phyloP scores from a whole-genome alignment of 2,113 vertebrate genomes.

The Condylura cristata region DNA sequence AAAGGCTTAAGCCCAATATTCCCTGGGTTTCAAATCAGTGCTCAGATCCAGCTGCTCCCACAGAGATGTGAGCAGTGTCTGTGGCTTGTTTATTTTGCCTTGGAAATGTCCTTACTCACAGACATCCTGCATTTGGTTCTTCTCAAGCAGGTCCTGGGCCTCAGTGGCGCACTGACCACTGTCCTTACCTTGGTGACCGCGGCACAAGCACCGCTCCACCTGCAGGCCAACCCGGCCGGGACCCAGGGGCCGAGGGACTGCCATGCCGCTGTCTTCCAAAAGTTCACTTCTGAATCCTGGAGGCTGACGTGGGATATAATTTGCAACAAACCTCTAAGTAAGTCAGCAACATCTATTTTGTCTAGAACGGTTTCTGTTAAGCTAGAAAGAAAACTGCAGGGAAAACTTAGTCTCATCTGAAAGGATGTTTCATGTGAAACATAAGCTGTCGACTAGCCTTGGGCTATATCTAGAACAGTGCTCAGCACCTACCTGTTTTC shows the following conservation, averaged over 20 bases:
- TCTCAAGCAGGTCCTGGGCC: constrained; percentile 87
- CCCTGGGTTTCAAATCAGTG: background rate
- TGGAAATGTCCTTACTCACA: background rate
- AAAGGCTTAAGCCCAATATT: background rate
- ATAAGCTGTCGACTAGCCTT: background rate
- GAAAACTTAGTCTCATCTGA: constrained; percentile 65
- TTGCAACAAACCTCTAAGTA: constrained; percentile 80
- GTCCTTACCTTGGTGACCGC: constrained; percentile 83
- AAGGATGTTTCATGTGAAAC: constrained; percentile 56
- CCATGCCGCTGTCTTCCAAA: constrained; percentile 80
- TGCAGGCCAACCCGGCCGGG: constrained; percentile 80
- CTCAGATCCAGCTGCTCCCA: background rate
- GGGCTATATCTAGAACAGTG: constrained; percentile 24
- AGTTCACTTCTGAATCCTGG: constrained; percentile 81
- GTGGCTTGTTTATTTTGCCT: background rate
- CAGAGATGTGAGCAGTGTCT: background rate
- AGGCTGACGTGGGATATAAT: constrained; percentile 81
- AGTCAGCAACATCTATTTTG: constrained; percentile 81
- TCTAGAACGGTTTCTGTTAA: constrained; percentile 82
- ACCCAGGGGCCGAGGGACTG: constrained; percentile 89
- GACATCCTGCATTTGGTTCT: background rate
- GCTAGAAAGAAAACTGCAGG: constrained; percentile 72
- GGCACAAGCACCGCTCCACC: constrained; percentile 83
- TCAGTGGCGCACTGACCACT: constrained; percentile 89
- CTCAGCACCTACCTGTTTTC: background rate